A percentile compares a stretch with the other conserved stretches of the same genome.
Conservation (phyloP, 2,113 vertebrate genomes). For the Phyllostomus hastatus region DNA sequence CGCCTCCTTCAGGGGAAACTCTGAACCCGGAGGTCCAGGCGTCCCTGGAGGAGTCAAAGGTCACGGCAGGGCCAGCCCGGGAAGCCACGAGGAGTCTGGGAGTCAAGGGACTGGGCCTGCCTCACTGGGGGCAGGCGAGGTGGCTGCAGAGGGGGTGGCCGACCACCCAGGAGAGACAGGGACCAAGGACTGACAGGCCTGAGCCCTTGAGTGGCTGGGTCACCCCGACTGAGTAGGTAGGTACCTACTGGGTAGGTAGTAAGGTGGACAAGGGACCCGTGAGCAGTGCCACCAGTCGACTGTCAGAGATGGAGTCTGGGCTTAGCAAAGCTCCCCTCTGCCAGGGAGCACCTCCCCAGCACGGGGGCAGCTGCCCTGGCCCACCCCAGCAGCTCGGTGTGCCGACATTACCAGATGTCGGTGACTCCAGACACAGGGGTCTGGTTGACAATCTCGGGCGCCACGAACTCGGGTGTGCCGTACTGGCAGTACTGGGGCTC, state of each 20-base stretch:
- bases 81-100: neutral
- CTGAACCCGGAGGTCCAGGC: neutral
- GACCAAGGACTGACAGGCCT: neutral
- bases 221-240: neutral
- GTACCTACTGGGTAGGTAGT: neutral
- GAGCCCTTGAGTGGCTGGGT: neutral
- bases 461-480: conserved; percentile 95
- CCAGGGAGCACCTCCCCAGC: neutral
- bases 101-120: neutral
- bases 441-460: conserved; percentile 97
- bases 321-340: neutral
- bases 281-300: neutral
- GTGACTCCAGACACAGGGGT: conserved; percentile 92
- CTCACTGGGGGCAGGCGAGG: neutral
- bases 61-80: neutral
- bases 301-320: neutral
- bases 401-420: conserved; percentile 90
- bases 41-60: neutral
- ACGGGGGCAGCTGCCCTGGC: accelerated
- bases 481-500: conserved; percentile 96
- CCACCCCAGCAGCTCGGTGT: neutral
- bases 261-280: neutral
- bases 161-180: neutral
- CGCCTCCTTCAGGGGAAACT: neutral
- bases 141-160: neutral